Evolutionary conservation across 2,797 vertebrate species (phyloP), one percentile per base, ranked within the genome.

Genomic region (Leptatherina wallacei): DNA sequence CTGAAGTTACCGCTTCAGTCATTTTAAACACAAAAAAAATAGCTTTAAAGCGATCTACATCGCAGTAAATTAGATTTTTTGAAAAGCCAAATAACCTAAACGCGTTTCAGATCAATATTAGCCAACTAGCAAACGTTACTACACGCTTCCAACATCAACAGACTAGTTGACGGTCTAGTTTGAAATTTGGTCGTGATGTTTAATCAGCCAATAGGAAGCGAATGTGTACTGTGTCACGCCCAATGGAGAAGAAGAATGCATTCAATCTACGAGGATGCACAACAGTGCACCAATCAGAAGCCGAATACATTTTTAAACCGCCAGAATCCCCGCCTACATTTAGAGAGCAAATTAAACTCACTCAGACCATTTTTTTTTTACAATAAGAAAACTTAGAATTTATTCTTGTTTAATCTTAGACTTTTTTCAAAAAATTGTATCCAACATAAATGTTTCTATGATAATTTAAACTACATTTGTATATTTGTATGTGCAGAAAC

Each of bases 201-300:
- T 1, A 1, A 3, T 10, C 59, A 80, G 69, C 95, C 94, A 95
- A 95, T 95, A 2, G 72, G 0, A 52, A 29, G 30, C n/a, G 44
- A 80, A 55, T 18, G 0, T 5, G 0, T 4, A 6, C 0, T 2
- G 0, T 13, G 0, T 9, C 0, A 32, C 1, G 38, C 14, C 94
- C 94, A 95, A 95, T 94, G 55, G 65, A 38, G 3, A 22, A 29
- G 30, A 29, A 70, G 66, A 29, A 65, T 0, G 2, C 3, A 4
- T 33, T 8, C 0, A 60, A 74, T 9, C 59, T 74, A 2, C 33
- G 66, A 1, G 61, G 65, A 86, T 65, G 82, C 82, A 84, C 36
- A 51, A 49, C 35, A 0, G 0, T 1, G 6, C 60, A 55, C 94
- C 93, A 91, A 95, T 94, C 86, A 71, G 52, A 4, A 2, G 0